Evolutionary conservation across 2,888 invertebrate species (phyloP).

Genomic region (Leptopilina drosophilae): DNA sequence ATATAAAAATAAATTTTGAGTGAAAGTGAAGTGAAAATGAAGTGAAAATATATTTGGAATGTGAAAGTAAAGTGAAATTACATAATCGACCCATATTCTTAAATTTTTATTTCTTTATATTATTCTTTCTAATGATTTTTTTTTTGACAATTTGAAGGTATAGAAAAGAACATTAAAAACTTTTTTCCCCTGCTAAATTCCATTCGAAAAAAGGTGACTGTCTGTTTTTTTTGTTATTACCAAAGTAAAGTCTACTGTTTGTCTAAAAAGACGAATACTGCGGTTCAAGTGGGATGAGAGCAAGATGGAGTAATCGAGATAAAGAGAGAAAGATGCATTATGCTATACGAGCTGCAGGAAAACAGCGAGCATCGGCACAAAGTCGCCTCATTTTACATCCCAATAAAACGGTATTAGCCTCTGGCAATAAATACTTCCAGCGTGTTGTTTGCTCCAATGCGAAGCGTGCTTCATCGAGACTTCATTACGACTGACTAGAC

Average conservation of each 20-base stretch:
- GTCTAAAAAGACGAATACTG: neutral
- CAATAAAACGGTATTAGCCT: constrained; percentile 70
- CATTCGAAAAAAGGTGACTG: neutral
- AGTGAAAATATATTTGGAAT: too few relatives aligned
- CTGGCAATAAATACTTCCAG: constrained; percentile 67
- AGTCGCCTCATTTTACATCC: constrained; percentile 70
- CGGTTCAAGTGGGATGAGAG: constrained; percentile 9
- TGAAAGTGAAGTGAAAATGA: too few relatives aligned
- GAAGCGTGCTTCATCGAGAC: constrained; percentile 39
- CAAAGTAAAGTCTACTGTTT: neutral
- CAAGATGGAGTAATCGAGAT: constrained; percentile 35
- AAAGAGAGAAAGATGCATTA: constrained; percentile 44
- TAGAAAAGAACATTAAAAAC: too few relatives aligned
- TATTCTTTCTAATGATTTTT: too few relatives aligned
- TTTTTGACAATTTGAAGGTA: too few relatives aligned
- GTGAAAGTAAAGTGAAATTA: too few relatives aligned
- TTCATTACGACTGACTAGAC: constrained; percentile 35
- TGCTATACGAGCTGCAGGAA: constrained; percentile 48
- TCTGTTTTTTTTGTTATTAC: neutral
- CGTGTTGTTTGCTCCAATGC: constrained; percentile 64
- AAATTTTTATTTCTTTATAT: too few relatives aligned
- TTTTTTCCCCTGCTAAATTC: too few relatives aligned
- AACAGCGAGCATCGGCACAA: constrained; percentile 65
- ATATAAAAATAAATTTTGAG: too few relatives aligned
- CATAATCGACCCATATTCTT: too few relatives aligned